Evolutionary conservation across 2,797 vertebrate genomes (phyloP), one percentile per base, ranked within the genome.

Genomic region (Aeoliscus strigatus): DNA sequence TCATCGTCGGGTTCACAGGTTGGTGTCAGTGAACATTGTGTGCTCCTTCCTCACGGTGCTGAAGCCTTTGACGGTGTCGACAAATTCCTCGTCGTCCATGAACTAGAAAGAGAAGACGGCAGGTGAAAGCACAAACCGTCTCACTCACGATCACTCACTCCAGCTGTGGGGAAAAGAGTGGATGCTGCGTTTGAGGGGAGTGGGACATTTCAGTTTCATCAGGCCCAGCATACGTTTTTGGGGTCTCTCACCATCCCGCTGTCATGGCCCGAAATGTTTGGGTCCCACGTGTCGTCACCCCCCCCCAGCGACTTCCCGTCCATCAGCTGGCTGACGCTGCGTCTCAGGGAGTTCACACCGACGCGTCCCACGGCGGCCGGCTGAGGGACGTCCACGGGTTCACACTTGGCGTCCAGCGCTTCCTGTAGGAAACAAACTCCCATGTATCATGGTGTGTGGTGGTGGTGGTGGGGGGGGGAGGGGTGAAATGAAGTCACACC

Each of bases 21-120:
- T 93, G 46, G 96, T 98, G 70, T 98, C 94, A 0, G 91, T 95
- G 73, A 99, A 99, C 37, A 95, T 91, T 35, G 95, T 98, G 72
- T 95, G 95, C 50, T 97, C 93, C 77, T 99, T 97, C 42, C 90
- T 93, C 65, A 97, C 90, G 0, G 94, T 97, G 80, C 93, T 99
- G 88, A 99, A 98, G 39, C 94, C 93, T 85, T 98, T 96, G 76
- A 99, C 85, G 34, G 90, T 92, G 27, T 91, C 94, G 4, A 95
- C 88, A 37, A 98, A 91, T 53, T 94, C 93, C 17, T 96, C 96
- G 36, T 96, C 91, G 8, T 98, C 93, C 76, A 88, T 84, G 9
- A 91, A 94, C 94, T 93, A 24, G 7, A 3, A 27, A 30, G 14
- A 34, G 11, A 1, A 15, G 1, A 10, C n/a, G n/a, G n/a, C n/a